Conservation (phyloP, 1,140 invertebrate genomes). For the Tribolium madens region DNA sequence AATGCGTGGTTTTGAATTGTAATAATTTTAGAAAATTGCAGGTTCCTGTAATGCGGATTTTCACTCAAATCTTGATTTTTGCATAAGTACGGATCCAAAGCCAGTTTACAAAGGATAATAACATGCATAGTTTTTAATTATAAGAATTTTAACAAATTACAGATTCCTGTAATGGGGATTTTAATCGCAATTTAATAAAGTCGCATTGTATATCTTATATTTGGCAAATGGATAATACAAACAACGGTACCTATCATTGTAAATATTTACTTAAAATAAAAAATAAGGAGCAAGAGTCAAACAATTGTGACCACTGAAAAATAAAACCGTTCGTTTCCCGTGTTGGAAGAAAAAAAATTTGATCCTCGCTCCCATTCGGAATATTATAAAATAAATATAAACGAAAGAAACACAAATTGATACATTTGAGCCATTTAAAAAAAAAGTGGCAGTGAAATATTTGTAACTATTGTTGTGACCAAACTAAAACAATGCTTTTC, state of each 20-base stretch:
- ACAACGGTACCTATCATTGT: slow-evolving; percentile 29
- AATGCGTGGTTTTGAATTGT: too few species aligned
- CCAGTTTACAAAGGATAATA: too few species aligned
- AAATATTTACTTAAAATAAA: slow-evolving; percentile 33
- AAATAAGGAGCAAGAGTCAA: slow-evolving; percentile 26
- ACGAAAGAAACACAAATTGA: neutral
- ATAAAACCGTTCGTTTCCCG: neutral
- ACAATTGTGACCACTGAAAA: neutral
- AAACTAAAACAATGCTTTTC: neutral
- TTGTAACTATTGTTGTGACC: neutral
- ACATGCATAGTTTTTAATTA: slow-evolving; percentile 67
- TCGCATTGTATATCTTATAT: slow-evolving; percentile 34
- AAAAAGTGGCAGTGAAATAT: neutral
- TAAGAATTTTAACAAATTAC: neutral
- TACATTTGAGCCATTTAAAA: neutral
- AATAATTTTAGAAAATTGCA: too few species aligned
- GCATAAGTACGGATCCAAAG: too few species aligned
- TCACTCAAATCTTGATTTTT: too few species aligned
- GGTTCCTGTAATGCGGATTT: too few species aligned
- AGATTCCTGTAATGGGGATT: too few species aligned
- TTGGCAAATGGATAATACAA: slow-evolving; percentile 37
- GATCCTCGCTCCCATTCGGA: slow-evolving; percentile 14
- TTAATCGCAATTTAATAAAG: too few species aligned
- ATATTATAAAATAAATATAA: slow-evolving; percentile 26
- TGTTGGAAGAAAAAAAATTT: neutral